Evolutionary conservation across 2,888 invertebrate species (phyloP), one percentile per base, ranked within the genome.

Genomic region (Nemotelus nigrinus): DNA sequence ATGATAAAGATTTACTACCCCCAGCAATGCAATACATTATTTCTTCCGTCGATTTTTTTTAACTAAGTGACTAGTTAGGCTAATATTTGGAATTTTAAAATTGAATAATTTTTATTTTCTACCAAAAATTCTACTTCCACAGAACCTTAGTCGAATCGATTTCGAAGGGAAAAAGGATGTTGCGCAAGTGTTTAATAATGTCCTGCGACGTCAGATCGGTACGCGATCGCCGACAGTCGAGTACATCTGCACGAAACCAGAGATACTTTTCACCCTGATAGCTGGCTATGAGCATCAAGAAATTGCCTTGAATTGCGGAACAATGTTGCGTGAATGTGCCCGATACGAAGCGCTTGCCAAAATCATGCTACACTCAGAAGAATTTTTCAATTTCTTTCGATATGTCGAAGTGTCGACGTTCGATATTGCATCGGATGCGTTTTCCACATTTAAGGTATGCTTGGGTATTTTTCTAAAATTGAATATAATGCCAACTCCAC

Each of bases 351-450:
- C 97, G 79, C 90, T 99, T 87, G 98, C 99, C 80, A 98, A 98
- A 90, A 97, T 99, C 83, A 96, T 99, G 93, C 91, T 99, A 83
- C 94, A 97, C 89, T 96, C 97, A 80, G 96, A 97, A 83, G 96
- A 98, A 88, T 99, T 99, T 91, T 99, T 98, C 89, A 97, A 98
- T 90, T 99, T 99, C 91, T 99, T 99, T 90, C 93, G 95, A 88
- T 99, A 99, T 88, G 99, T 99, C 84, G 99, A 99, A 90, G 97
- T 99, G 83, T 98, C 99, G 83, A 99, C 99, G 82, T 99, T 99
- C 91, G 99, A 99, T 91, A 99, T 99, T 87, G 99, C 99, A 87
- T 99, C 99, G 82, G 99, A 99, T 93, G 99, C 99, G 89, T 99
- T 99, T 90, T 97, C 99, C 87, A 99, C 99, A 83, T 99, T 99